Evolutionary conservation across 2,797 vertebrate genomes (phyloP), one percentile per base, ranked within the genome.

Genomic region (Halcyon smyrnensis): DNA sequence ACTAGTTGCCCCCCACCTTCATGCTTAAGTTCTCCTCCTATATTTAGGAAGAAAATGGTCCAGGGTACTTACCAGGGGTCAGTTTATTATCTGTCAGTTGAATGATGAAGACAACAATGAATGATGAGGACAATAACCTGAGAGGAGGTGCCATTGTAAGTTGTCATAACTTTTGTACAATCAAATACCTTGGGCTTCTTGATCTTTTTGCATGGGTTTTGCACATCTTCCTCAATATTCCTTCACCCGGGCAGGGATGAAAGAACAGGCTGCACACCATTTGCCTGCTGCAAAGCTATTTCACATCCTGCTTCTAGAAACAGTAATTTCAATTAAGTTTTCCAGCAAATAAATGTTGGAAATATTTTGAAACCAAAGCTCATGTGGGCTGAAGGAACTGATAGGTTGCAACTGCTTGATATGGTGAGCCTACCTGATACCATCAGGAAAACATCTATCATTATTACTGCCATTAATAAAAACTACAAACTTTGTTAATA

Each of bases 261-360:
- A 85, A 70, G 90, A 88, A 83, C 17, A 53, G 34, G 15, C 53
- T 87, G 88, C 91, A 56, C 8, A 88, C 6, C 21, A 54, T 84
- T 89, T 75, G 48, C 85, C 94, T 87, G 30, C 50, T 92, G 69
- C 9, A 75, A 90, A 90, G 68, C 48, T 73, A 43, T 88, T 93
- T 97, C 37, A 43, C 59, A 37, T 60, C 18, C 28, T 81, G 20
- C 51, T 84, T 75, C 57, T 87, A 88, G 90, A 95, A 84, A 93
- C 36, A 95, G 78, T 70, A 23, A 84, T 82, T 96, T 83, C 87
- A 78, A 28, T 71, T 96, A 80, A 56, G n/a, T 46, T 25, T 84
- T 65, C 67, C 53, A 43, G n/a, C 54, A 46, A 81, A 51, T 23
- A 91, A 46, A 80, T 39, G 28, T 15, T 60, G 65, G 83, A 68